Evolutionary conservation across 2,888 invertebrate species (phyloP).

Genomic region (Orgyia antiqua): DNA sequence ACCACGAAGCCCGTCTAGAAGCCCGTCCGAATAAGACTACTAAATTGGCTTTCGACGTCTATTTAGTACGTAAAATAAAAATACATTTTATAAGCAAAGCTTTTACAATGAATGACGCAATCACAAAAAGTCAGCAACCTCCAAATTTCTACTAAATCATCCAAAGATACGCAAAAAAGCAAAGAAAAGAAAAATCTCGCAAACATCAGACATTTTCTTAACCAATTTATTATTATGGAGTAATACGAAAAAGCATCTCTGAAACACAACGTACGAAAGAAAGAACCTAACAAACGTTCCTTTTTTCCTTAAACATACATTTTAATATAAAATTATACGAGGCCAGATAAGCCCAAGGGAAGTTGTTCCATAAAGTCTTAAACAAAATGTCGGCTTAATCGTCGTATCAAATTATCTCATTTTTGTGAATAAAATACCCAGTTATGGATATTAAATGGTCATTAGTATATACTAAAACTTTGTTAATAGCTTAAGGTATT

Average conservation of each 20-base stretch:
- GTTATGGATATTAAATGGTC: conserved; percentile 40
- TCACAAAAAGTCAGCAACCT: not conserved
- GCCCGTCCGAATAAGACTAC: too few relatives aligned
- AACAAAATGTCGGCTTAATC: conserved; percentile 49
- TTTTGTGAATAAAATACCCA: conserved; percentile 31
- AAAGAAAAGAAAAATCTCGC: conserved; percentile 6
- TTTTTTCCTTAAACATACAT: conserved; percentile 26
- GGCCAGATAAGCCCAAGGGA: conserved; percentile 30
- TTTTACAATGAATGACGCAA: too few relatives aligned
- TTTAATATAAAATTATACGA: conserved; percentile 49
- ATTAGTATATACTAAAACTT: conserved; percentile 24
- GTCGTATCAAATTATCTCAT: conserved; percentile 57
- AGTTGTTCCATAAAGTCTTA: conserved; percentile 49
- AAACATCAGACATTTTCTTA: conserved; percentile 17
- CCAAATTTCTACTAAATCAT: conserved; percentile 1
- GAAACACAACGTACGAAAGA: conserved; percentile 20
- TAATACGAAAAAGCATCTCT: conserved; percentile 25
- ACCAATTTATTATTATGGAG: conserved; percentile 29
- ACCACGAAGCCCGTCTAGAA: too few relatives aligned
- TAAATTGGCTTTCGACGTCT: too few relatives aligned
- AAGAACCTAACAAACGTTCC: conserved; percentile 19
- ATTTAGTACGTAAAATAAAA: too few relatives aligned
- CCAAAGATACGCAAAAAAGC: not conserved
- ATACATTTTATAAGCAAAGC: not conserved
- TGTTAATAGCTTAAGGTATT: conserved; percentile 10